phyloP scores from a whole-genome alignment of 2,113 vertebrate genomes.

The Butorides virescens region DNA sequence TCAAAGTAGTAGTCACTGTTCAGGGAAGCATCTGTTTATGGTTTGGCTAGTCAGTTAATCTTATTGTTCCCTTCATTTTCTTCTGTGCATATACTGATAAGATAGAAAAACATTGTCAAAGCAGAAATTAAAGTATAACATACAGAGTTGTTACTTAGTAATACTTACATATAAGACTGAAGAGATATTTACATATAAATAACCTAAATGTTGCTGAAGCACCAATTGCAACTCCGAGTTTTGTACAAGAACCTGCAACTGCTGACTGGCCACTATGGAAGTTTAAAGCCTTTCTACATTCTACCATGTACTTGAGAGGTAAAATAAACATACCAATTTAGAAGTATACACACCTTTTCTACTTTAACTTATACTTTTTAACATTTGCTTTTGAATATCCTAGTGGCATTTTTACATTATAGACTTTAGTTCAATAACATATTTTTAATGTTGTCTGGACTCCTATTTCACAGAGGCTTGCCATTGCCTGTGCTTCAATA shows the following conservation, averaged over 20 bases:
- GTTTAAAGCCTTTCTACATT: not conserved
- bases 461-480: not conserved
- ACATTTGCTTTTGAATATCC: not conserved
- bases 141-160: not conserved
- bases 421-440: not conserved
- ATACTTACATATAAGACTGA: not conserved
- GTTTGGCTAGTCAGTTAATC: not conserved
- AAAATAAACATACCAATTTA: not conserved
- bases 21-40: not conserved
- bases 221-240: not conserved
- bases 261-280: not conserved
- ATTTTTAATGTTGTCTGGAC: not conserved
- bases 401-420: not conserved
- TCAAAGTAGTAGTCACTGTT: not conserved
- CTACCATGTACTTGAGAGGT: not conserved
- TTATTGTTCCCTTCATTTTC: not conserved
- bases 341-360: not conserved
- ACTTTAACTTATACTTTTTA: not conserved
- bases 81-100: not conserved
- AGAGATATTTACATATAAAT: not conserved
- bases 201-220: not conserved
- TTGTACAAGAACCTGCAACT: not conserved
- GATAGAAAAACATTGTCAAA: not conserved
- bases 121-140: not conserved
- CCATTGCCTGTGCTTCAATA: not conserved